Percentiles rank a stretch among this genome's conserved stretches.
Conservation (phyloP, 2,888 invertebrate genomes). For the Nephrotoma flavescens region DNA sequence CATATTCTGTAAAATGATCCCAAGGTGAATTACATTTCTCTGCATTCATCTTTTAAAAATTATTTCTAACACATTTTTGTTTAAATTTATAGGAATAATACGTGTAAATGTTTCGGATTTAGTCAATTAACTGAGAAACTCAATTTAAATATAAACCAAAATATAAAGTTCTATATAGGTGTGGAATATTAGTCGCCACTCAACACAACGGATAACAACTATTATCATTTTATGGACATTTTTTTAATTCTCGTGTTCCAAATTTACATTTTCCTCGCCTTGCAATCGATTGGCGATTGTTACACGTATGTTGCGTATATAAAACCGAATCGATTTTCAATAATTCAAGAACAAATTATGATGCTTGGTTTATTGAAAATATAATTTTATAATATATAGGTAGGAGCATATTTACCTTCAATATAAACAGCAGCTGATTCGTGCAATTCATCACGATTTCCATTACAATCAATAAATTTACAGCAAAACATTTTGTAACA, state of each 20-base stretch:
- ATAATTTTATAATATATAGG: neutral
- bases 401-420: neutral
- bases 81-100: neutral
- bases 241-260: too few relatives aligned
- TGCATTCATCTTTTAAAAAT: neutral
- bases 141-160: too few relatives aligned
- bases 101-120: neutral
- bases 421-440: neutral
- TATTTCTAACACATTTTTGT: neutral
- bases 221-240: too few relatives aligned
- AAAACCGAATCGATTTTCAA: neutral
- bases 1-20: constrained; percentile 43
- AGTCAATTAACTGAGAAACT: neutral
- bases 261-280: too few relatives aligned
- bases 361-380: neutral
- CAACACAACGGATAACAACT: too few relatives aligned
- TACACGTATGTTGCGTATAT: neutral
- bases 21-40: constrained; percentile 14
- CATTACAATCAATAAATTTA: neutral
- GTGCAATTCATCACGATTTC: neutral
- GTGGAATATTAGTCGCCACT: too few relatives aligned
- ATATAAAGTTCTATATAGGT: too few relatives aligned
- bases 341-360: neutral
- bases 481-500: neutral
- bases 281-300: too few relatives aligned